Conservation (phyloP, 2,113 vertebrate species). For the Amazona vittata region DNA sequence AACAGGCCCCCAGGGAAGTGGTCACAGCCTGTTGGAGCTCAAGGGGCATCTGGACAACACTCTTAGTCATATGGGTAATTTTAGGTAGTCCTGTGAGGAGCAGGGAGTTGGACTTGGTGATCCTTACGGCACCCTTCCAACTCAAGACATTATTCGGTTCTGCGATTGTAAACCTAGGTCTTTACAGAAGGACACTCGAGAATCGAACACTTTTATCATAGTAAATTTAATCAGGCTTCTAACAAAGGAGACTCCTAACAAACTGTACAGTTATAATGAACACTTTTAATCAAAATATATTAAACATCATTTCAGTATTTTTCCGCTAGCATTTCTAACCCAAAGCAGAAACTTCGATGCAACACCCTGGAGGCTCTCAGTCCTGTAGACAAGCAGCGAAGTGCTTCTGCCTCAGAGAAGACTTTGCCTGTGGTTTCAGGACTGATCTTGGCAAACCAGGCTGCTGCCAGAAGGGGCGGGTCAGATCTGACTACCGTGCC, state of each 20-base stretch:
- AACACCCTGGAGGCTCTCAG: background rate
- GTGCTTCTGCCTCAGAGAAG: background rate
- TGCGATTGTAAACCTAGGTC: background rate
- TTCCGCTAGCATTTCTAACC: background rate
- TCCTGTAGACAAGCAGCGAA: background rate
- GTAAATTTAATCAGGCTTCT: background rate
- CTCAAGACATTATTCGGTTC: background rate
- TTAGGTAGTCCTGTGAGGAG: background rate
- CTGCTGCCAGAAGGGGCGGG: background rate
- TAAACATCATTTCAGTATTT: background rate
- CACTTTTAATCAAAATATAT: slow-evolving; percentile 25
- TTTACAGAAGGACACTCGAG: background rate
- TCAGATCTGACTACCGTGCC: background rate
- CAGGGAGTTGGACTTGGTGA: background rate
- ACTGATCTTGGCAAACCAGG: background rate
- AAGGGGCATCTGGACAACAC: background rate
- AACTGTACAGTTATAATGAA: background rate
- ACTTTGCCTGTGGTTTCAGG: background rate
- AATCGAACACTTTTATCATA: background rate
- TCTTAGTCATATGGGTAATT: background rate
- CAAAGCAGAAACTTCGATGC: background rate
- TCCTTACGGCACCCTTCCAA: background rate
- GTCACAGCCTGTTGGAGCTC: background rate
- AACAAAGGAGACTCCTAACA: slow-evolving; percentile 14
- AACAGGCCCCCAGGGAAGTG: background rate